A percentile compares a stretch with the other conserved stretches of the same genome.
Conservation (phyloP, 1,140 invertebrate genomes). For the Lethrus apterus region DNA sequence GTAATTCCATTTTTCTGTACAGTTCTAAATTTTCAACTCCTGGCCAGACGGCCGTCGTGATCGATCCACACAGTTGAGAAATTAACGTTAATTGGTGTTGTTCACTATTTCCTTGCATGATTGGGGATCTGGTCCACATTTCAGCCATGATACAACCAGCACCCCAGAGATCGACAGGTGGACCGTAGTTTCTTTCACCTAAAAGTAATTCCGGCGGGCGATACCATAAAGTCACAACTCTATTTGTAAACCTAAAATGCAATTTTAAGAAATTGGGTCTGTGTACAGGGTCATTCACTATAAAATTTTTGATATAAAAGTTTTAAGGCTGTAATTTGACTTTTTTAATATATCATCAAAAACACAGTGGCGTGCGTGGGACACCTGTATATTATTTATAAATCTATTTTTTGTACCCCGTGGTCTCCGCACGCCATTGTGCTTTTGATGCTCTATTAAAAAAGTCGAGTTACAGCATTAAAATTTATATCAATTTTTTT, state of each 20-base stretch:
- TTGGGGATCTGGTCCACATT: conserved; percentile 93
- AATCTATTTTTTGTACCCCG: no score
- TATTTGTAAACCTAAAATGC: conserved; percentile 80
- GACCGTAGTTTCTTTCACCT: conserved; percentile 93
- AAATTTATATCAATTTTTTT: no score
- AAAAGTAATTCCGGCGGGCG: conserved; percentile 82
- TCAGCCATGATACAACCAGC: conserved; percentile 99
- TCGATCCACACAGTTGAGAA: conserved; percentile 93
- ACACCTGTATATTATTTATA: no score
- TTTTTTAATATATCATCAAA: no score
- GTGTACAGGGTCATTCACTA: no score
- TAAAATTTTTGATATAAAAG: no score
- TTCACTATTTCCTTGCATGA: conserved; percentile 90
- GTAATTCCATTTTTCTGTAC: conserved; percentile 85
- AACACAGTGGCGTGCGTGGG: no score
- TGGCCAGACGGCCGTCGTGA: conserved; percentile 90
- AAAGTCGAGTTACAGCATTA: no score
- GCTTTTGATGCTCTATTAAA: no score
- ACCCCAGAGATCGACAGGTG: conserved; percentile 96
- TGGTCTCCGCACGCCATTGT: no score
- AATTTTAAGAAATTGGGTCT: no score
- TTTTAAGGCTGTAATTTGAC: no score
- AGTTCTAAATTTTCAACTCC: conserved; percentile 89
- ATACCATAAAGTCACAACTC: conserved; percentile 98
- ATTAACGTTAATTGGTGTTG: conserved; percentile 94